Conservation (phyloP, 1,140 invertebrate species). For the Sarcophaga bullata region DNA sequence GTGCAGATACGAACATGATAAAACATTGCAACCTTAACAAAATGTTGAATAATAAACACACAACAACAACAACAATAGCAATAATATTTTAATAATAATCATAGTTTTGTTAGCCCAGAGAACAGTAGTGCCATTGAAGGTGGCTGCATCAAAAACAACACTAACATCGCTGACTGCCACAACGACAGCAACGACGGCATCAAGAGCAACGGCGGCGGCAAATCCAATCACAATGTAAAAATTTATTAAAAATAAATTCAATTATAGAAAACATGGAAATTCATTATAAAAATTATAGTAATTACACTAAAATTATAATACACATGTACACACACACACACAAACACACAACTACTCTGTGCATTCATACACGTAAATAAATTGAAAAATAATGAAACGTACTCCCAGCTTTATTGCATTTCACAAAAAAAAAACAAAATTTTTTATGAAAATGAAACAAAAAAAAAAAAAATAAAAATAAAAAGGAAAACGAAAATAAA, state of each 20-base stretch:
- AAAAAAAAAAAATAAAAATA: no score
- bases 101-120: not conserved
- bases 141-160: not conserved
- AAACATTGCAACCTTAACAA: not conserved
- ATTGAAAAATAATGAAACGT: conserved; percentile 38
- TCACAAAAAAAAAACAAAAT: no score
- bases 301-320: conserved; percentile 40
- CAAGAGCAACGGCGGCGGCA: not conserved
- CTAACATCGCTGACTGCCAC: not conserved
- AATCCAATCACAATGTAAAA: conserved; percentile 40
- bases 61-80: not conserved
- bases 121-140: not conserved
- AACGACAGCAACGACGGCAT: not conserved
- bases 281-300: conserved; percentile 48
- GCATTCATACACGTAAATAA: conserved; percentile 28
- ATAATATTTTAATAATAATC: not conserved
- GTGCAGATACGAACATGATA: no score
- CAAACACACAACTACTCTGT: not conserved
- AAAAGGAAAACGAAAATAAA: no score
- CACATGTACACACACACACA: not conserved
- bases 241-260: conserved; percentile 49
- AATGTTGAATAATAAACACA: not conserved
- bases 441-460: no score
- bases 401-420: not conserved
- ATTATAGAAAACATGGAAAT: conserved; percentile 48